Evolutionary conservation across 2,113 vertebrate genomes (phyloP).

Genomic region (Embiotoca jacksoni): DNA sequence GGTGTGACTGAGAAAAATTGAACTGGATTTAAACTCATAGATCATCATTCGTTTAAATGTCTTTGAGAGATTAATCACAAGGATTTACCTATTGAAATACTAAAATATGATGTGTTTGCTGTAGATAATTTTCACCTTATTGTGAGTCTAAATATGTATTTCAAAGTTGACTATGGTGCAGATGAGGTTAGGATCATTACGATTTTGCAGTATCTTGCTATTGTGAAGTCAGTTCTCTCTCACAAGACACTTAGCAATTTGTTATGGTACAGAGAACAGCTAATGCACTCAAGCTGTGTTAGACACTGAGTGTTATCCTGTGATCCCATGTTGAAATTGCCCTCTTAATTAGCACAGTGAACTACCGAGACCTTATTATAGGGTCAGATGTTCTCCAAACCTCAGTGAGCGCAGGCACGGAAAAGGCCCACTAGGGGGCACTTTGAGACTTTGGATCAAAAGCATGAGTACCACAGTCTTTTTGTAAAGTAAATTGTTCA

Average conservation of each 20-base stretch:
- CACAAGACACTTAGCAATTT: slow-evolving; percentile 64
- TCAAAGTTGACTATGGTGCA: too few species aligned
- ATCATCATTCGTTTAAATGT: not conserved
- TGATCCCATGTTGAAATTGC: slow-evolving; percentile 55
- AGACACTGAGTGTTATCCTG: slow-evolving; percentile 54
- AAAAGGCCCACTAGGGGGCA: slow-evolving; percentile 78
- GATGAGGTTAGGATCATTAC: not conserved
- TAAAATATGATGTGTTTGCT: too few species aligned
- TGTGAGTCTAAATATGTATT: not conserved
- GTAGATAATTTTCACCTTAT: not conserved
- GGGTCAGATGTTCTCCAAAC: slow-evolving; percentile 43
- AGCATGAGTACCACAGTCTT: not conserved
- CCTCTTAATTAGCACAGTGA: slow-evolving; percentile 64
- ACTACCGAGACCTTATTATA: slow-evolving; percentile 52
- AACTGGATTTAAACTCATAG: too few species aligned
- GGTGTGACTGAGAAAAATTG: not conserved
- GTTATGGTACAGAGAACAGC: slow-evolving; percentile 49
- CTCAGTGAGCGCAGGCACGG: slow-evolving; percentile 14
- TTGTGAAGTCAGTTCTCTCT: slow-evolving; percentile 51
- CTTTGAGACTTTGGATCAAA: slow-evolving; percentile 76
- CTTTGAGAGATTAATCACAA: not conserved
- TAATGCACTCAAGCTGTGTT: slow-evolving; percentile 54
- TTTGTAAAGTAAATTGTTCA: slow-evolving; percentile 3
- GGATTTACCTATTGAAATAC: too few species aligned
- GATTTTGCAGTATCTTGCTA: not conserved